Conservation (phyloP, 2,888 invertebrate genomes). For the Molanna angustata region DNA sequence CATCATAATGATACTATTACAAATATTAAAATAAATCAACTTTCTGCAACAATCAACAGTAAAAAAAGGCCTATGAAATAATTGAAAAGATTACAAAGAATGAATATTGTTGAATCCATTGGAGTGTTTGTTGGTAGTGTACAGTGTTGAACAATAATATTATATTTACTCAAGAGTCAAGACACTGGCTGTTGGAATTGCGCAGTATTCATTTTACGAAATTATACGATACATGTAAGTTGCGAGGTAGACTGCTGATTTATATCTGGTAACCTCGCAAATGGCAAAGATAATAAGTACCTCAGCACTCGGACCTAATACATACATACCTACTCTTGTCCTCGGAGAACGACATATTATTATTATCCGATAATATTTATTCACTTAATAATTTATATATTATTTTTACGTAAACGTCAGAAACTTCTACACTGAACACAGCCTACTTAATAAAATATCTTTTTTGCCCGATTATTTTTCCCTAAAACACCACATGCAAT, state of each 20-base stretch:
- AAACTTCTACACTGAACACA: too few relatives aligned
- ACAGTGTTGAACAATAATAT: slow-evolving; percentile 17
- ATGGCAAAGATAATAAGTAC: not conserved
- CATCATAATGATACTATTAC: too few relatives aligned
- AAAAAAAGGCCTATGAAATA: slow-evolving; percentile 10
- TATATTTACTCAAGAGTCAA: slow-evolving; percentile 23
- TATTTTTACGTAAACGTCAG: too few relatives aligned
- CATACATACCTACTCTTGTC: too few relatives aligned
- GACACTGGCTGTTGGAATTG: slow-evolving; percentile 17
- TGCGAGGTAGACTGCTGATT: slow-evolving; percentile 13
- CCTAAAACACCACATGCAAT: too few relatives aligned
- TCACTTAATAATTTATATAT: too few relatives aligned
- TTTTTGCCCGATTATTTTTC: too few relatives aligned
- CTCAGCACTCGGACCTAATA: not conserved
- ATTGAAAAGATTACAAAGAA: slow-evolving; percentile 14
- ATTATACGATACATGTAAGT: slow-evolving; percentile 13
- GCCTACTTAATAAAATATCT: too few relatives aligned
- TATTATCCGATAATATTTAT: too few relatives aligned
- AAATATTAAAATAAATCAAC: too few relatives aligned
- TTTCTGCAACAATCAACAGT: not conserved
- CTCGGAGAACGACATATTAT: too few relatives aligned
- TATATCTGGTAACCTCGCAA: slow-evolving; percentile 9
- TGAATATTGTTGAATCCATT: slow-evolving; percentile 20
- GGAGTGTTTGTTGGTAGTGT: slow-evolving; percentile 8
- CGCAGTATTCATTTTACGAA: slow-evolving; percentile 26